These are phyloP conservation scores for Ia io DNA, from an alignment of 2,113 vertebrate genomes.

Conservation along the genomic window DNA sequence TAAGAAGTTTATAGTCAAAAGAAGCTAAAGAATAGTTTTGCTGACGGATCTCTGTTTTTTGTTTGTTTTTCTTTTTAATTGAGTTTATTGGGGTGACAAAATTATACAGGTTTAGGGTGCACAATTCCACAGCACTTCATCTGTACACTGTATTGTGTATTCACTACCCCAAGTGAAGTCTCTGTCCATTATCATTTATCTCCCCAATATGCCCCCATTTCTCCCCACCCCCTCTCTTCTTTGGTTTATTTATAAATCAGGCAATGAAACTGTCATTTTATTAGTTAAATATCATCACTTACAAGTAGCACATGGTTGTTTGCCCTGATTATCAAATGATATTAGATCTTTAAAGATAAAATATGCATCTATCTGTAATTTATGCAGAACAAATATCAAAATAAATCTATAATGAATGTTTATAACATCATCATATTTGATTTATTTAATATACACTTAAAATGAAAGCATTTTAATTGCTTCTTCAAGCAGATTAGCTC, in stretches of 20 bases:
- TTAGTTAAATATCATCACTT: neutral
- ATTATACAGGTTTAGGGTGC: neutral
- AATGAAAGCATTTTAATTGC: slow-evolving; percentile 75
- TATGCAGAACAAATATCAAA: slow-evolving; percentile 69
- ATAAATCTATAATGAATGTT: slow-evolving; percentile 72
- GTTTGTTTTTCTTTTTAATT: neutral
- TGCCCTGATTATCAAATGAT: slow-evolving; percentile 49
- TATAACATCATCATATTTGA: slow-evolving; percentile 63
- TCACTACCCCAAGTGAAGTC: neutral
- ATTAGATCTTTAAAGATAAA: slow-evolving; percentile 60
- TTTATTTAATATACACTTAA: slow-evolving; percentile 75
- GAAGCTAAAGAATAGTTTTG: neutral
- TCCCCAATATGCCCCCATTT: neutral
- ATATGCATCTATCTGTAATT: slow-evolving; percentile 58
- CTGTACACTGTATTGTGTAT: neutral
- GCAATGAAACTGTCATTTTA: slow-evolving; percentile 37
- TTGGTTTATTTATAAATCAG: slow-evolving; percentile 33
- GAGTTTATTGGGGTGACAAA: neutral
- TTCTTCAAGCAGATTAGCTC: slow-evolving; percentile 74
- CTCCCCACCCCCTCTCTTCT: neutral
- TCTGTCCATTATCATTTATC: neutral
- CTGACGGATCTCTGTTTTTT: neutral
- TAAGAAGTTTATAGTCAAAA: neutral
- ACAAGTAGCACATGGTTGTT: neutral
- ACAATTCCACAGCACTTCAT: neutral